A percentile compares a stretch with the other conserved stretches of the same genome.
phyloP scores from a whole-genome alignment of 2,888 invertebrate genomes.

The Microctonus brassicae region DNA sequence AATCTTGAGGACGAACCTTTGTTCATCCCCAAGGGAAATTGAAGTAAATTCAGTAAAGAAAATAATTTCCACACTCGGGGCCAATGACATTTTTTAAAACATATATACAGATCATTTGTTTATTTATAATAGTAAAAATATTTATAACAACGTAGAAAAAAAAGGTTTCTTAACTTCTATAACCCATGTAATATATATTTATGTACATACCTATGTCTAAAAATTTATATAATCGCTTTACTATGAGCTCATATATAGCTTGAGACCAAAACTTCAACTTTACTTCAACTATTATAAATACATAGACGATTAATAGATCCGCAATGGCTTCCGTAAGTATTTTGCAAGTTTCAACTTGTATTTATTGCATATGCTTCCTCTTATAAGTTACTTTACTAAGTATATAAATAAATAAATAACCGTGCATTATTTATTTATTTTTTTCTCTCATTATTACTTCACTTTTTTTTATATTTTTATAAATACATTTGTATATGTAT shows the following conservation, averaged over 20 bases:
- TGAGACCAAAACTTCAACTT: not conserved
- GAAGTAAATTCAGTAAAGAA: slow-evolving; percentile 1
- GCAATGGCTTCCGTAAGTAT: not conserved
- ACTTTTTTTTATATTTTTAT: not conserved
- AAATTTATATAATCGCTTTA: not conserved
- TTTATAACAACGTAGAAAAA: not conserved
- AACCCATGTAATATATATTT: not conserved
- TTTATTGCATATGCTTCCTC: not conserved
- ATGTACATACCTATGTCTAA: not conserved
- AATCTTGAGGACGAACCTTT: not conserved
- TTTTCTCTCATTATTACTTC: not conserved
- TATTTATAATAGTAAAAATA: no score
- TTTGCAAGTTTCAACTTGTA: not conserved
- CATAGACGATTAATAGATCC: not conserved
- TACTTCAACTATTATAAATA: not conserved
- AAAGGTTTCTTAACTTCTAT: not conserved
- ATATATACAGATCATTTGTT: not conserved
- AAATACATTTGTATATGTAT: not conserved
- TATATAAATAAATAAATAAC: no score
- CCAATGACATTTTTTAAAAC: not conserved
- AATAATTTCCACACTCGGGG: slow-evolving; percentile 6
- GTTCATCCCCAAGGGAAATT: slow-evolving; percentile 22
- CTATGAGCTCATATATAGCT: not conserved
- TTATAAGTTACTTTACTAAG: no score
- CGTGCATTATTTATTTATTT: no score